Evolutionary conservation across 1,140 invertebrate genomes (phyloP), one percentile per base, ranked within the genome.

Genomic region (Ceratina australensis): DNA sequence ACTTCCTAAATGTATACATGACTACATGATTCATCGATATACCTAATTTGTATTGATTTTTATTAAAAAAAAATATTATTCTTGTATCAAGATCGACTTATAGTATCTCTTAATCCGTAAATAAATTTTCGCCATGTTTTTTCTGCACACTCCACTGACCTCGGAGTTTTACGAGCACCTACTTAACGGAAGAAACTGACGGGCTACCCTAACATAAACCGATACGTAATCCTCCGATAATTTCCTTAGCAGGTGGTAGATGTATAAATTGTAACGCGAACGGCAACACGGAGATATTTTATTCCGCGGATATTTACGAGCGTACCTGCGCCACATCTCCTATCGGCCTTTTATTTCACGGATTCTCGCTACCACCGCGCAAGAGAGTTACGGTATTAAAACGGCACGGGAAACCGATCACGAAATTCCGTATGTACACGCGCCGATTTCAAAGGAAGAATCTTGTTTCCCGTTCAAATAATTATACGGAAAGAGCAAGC

Each of bases 241-340:
- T 77, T 72, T 26, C 52, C 63, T 73, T 54, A 22, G 22, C 8
- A 2, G 16, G 18, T 33, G 33, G 61, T 1, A 12, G 20, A 5
- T 15, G 5, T 13, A 16, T 67, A 67, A 66, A 56, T 47, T 74
- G 15, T 42, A 12, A 3, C 28, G 16, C 28, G 15, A 73, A 47
- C 16, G n/a, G 28, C 60, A 26, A 56, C 42, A 18, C 28, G 20
- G 50, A 50, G 20, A 66, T 66, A 74, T 49, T 56, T 57, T 57
- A 66, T 28, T 65, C 22, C 28, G n/a, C 50, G 20, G 20, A n/a
- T 65, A 73, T 74, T 65, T 74, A 74, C 16, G 61, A 74, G 28
- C 24, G 26, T n/a, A 47, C n/a, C 28, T 20, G 13, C 33, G 16
- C n/a, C 8, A n/a, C 7, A 4, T 22, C 18, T 4, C 26, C 2